Percentiles rank a stretch among this genome's conserved stretches.
Conservation (phyloP, 92 coral and sea anemone genomes). For the Siderastrea siderea region DNA sequence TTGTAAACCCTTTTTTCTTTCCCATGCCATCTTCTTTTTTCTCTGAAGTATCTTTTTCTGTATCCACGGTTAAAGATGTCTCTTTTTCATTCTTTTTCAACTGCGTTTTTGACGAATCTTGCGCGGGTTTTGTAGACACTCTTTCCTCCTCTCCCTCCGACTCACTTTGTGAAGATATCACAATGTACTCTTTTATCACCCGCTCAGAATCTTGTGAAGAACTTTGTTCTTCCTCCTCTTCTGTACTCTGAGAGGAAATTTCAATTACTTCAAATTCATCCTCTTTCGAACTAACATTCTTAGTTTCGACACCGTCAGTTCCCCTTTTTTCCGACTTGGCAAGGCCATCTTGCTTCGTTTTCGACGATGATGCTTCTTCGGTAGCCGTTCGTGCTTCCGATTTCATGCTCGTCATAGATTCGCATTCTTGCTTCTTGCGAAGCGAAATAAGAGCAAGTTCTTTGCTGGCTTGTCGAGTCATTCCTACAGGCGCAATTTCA, state of each 20-base stretch:
- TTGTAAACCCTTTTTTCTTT: not conserved
- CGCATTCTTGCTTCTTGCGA: slow-evolving; percentile 27
- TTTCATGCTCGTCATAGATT: not conserved
- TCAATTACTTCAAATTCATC: slow-evolving; percentile 51
- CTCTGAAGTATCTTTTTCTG: not conserved
- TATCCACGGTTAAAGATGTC: not conserved
- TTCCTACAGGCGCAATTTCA: slow-evolving; percentile 64
- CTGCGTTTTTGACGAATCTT: not conserved
- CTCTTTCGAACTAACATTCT: not conserved
- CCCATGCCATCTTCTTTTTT: not conserved
- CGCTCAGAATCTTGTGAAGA: slow-evolving; percentile 14
- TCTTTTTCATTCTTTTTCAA: not conserved
- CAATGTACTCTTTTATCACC: slow-evolving; percentile 19
- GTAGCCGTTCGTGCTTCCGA: slow-evolving; percentile 1
- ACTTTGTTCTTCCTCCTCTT: slow-evolving; percentile 16
- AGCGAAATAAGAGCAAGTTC: slow-evolving; percentile 66
- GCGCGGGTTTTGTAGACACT: not conserved
- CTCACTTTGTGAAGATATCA: slow-evolving; percentile 70
- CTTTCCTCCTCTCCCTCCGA: slow-evolving; percentile 23
- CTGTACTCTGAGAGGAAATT: slow-evolving; percentile 60
- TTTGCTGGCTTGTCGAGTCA: slow-evolving; percentile 88
- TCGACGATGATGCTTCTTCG: not conserved
- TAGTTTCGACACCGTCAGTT: not conserved
- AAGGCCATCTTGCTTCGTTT: not conserved
- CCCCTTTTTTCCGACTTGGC: not conserved